phyloP scores from a whole-genome alignment of 35 echinoderm and acorn worm genomes.

The Heliocidaris erythrogramma region DNA sequence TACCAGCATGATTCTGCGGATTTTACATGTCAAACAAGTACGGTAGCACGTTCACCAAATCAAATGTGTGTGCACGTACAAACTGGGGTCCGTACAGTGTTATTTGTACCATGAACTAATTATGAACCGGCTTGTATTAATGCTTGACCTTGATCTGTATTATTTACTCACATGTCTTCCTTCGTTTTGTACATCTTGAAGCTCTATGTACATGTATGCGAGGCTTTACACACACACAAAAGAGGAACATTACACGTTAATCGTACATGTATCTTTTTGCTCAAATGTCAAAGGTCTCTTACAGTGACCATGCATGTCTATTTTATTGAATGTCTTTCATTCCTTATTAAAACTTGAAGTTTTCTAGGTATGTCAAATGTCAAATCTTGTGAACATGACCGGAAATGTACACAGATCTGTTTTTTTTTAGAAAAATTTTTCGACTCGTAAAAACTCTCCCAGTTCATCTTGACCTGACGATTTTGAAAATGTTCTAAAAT shows the following conservation, averaged over 20 bases:
- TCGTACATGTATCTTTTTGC: background rate
- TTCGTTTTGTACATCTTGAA: background rate
- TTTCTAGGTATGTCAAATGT: background rate
- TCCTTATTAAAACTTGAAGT: background rate
- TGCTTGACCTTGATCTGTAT: too few relatives aligned
- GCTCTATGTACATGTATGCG: background rate
- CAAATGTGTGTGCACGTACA: too few relatives aligned
- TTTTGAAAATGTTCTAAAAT: background rate
- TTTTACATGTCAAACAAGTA: too few relatives aligned
- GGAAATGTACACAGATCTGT: background rate
- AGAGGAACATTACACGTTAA: background rate
- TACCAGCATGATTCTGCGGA: too few relatives aligned
- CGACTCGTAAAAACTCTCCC: background rate
- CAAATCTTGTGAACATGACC: background rate
- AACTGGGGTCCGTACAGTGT: too few relatives aligned
- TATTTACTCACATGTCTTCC: background rate
- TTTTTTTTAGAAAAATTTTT: background rate
- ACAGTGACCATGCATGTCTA: background rate
- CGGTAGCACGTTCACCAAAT: too few relatives aligned
- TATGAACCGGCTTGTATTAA: too few relatives aligned
- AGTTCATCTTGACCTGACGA: background rate
- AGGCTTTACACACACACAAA: background rate
- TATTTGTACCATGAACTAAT: too few relatives aligned
- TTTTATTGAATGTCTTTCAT: slow-evolving; percentile 12
- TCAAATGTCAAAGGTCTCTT: background rate